These are phyloP conservation scores for Muscicapa adusta DNA, from an alignment of 2,113 vertebrate species.

Conservation along the genomic window DNA sequence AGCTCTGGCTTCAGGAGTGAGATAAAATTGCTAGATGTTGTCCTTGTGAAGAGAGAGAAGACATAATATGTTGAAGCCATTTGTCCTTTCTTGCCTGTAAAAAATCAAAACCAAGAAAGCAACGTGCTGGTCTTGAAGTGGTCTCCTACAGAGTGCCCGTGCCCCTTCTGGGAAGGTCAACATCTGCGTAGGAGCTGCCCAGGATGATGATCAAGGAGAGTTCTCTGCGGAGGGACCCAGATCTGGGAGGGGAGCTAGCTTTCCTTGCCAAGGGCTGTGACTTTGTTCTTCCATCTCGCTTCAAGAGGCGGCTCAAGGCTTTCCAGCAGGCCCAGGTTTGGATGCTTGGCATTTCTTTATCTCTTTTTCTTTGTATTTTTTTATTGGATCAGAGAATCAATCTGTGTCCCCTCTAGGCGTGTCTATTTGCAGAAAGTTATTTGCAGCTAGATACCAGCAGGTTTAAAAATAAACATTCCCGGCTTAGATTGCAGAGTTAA, in stretches of 20 bases:
- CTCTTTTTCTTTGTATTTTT: conserved; percentile 32
- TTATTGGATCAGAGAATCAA: conserved; percentile 70
- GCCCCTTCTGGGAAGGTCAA: conserved; percentile 62
- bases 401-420: conserved; percentile 63
- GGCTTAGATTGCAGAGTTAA: conserved; percentile 87
- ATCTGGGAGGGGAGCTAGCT: conserved; percentile 95
- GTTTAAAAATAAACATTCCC: conserved; percentile 90
- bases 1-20: conserved; percentile 55
- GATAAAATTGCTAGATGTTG: conserved; percentile 70
- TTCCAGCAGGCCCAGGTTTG: conserved; percentile 98
- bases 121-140: conserved; percentile 56
- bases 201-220: conserved; percentile 99
- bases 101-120: conserved; percentile 31
- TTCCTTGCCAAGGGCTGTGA: conserved; percentile 97
- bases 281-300: conserved; percentile 96
- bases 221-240: conserved; percentile 93
- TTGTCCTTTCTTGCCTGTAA: conserved; percentile 53
- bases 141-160: conserved; percentile 57
- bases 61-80: conserved; percentile 53
- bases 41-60: conserved; percentile 67
- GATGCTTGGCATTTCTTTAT: conserved; percentile 59
- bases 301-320: conserved; percentile 97
- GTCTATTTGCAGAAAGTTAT: conserved; percentile 84
- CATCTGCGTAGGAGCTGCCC: conserved; percentile 64
- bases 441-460: conserved; percentile 85